These are phyloP conservation scores for Cerastis rubricosa DNA, from an alignment of 2,888 invertebrate species.

Conservation along the genomic window DNA sequence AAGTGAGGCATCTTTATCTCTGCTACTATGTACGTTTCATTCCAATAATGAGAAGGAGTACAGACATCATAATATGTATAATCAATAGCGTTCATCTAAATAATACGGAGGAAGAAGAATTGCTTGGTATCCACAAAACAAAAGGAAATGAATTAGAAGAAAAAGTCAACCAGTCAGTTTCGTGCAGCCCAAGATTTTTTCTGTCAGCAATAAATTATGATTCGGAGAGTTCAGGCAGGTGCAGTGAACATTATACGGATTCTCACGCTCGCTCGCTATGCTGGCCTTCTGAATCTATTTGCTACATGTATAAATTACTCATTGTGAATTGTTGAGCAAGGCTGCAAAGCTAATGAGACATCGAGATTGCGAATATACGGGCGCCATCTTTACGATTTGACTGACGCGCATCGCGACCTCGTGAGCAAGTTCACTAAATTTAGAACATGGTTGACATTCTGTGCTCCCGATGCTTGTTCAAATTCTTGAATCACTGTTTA, in stretches of 20 bases:
- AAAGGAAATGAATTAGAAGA: conserved; percentile 29
- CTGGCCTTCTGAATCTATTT: conserved; percentile 79
- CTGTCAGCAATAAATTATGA: conserved; percentile 54
- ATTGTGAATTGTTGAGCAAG: conserved; percentile 84
- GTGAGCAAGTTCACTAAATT: conserved; percentile 84
- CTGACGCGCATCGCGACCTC: conserved; percentile 82
- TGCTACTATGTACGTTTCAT: neutral
- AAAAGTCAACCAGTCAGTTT: conserved; percentile 31
- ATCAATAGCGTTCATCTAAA: neutral
- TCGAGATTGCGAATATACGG: conserved; percentile 81
- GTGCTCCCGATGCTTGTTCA: conserved; percentile 59
- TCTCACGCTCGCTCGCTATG: conserved; percentile 77
- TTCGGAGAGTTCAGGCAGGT: conserved; percentile 70
- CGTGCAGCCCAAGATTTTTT: conserved; percentile 52
- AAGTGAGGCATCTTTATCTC: neutral
- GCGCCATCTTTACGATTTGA: conserved; percentile 84
- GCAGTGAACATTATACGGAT: conserved; percentile 71
- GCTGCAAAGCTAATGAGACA: conserved; percentile 81
- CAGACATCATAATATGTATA: neutral
- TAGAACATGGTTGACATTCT: conserved; percentile 81
- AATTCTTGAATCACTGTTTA: conserved; percentile 57
- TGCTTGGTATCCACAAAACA: conserved; percentile 13
- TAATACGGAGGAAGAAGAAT: neutral
- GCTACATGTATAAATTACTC: conserved; percentile 77
- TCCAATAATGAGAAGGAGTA: neutral